Evolutionary conservation across 2,113 vertebrate genomes (phyloP), one percentile per base, ranked within the genome.

Genomic region (Muntiacus reevesi): DNA sequence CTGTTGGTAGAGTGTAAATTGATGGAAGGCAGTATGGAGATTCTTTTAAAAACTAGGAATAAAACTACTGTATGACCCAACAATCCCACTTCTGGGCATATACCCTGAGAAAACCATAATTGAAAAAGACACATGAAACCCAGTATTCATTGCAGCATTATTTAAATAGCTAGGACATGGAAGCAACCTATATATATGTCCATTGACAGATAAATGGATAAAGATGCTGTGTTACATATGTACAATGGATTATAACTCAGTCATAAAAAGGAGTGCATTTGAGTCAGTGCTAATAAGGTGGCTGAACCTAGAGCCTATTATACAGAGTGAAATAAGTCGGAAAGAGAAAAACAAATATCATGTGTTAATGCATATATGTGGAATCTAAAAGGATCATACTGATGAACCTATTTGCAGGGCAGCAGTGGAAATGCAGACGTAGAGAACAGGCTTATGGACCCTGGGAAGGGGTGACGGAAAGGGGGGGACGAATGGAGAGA

Each of bases 371-470:
- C 2, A 27, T 36, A 71, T 36, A 3, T 76, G 14, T 43, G 71
- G 23, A 27, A 7, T 76, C 12, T 76, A 4, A 43, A 76, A 43
- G 36, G 36, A 76, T 7, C 2, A 25, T 74, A 43, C 21, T 14
- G 36, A 25, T 76, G 71, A 43, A 43, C 11, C 71, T 43, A 43
- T 76, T 27, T 43, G 11, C 23, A 76, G 71, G 71, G 36, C 36
- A 76, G 21, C 71, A 43, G 6, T 25, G 71, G 36, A 7, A 6
- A 76, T 0, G 12, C 11, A 43, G 71, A 76, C 0, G 0, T 25
- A 43, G 23, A 76, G 71, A 76, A 76, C 23, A 76, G 12, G 14
- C 67, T 71, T 27, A 25, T 27, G 36, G 36, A 43, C 40, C 36
- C 0, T 0, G 12, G 36, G 21, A 43, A 0, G 0, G 21, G 36